Base-by-base conservation (phyloP, 2,113 vertebrate genomes). In the Phyllopteryx taeniolatus region DNA sequence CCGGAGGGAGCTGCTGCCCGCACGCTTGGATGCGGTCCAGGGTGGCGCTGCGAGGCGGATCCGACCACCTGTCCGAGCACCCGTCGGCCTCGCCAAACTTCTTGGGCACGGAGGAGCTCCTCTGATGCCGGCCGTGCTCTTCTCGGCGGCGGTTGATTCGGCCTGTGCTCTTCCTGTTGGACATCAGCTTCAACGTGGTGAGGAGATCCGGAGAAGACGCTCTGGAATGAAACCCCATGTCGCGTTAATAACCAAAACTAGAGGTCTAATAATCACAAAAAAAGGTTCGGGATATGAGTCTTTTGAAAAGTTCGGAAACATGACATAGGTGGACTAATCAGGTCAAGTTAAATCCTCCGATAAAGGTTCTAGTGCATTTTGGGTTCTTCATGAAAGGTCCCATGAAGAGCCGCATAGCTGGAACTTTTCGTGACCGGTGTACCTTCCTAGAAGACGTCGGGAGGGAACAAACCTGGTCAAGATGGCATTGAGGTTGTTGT, bases 81-180 rank as follows among this genome's bases (percentile, higher is more conserved):
- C 92, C 91, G 87, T 97, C 95, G 0, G 93, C 89, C 64, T 96
- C 94, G 15, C 95, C 95, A 67, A 98, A 96, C 80, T 96, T 98
- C 73, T 98, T 98, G 61, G 96, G 96, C 53, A 98, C 96, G 6
- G 97, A 99, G 70, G 95, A 98, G 88, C 96, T 98, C 81, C 96
- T 93, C 75, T 98, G 96, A 79, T 98, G 97, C 9, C 94, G 90
- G 77, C 92, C 95, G 33, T 92, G 87, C 71, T 98, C 96, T 42
- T 93, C 89, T 1, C 94, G 93, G 20, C 91, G 76, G 57, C 96
- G 85, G 2, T 95, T 94, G 17, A 98, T 88, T 71, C 98, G 96
- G 10, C 96, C 96, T 0, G 95, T 96, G 86, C 96, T 98, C 81
- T 98, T 98, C 42, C 95, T 86, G 89, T 94, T 96, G 62, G 95